Base-by-base conservation (phyloP, 2,797 vertebrate genomes). In the Cyclura pinguis region DNA sequence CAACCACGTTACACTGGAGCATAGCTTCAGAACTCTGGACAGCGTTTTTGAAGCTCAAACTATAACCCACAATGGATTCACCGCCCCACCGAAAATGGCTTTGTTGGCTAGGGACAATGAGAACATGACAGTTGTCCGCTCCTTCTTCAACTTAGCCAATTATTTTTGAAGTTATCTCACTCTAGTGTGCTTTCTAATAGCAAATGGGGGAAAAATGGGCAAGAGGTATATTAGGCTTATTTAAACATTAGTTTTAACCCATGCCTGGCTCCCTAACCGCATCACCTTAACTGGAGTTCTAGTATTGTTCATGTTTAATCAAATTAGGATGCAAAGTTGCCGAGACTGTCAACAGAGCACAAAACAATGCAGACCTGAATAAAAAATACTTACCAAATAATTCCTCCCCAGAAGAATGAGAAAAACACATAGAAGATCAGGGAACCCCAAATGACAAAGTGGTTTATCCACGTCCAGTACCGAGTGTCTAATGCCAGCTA, bases 401-500 rank as follows among this genome's bases (percentile, higher is more conserved):
- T 98, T 96, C 99, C 98, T 97, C 99, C 99, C 98, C 98, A 99
- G 97, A 99, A 99, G 96, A 99, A 99, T 35, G 99, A 99, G 97
- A 99, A 99, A 97, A 99, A 98, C 85, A 99, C 97, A 47, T 99
- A 99, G 97, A 99, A 99, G 91, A 98, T 98, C 96, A 99, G 96
- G 84, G 99, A 99, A 59, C 99, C 99, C 99, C 99, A 99, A 90
- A 99, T 99, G 84, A 99, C 99, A 96, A 99, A 99, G 96, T 99
- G 99, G 97, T 99, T 99, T 97, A 99, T 97, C 99, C 99, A 99
- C 0, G 99, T 99, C 99, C 99, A 99, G 96, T 98, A 99, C 5
- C 98, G 97, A 2, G 99, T 99, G 95, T 99, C 99, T 95, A 99
- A 95, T 0, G 99, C 99, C n/a, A 99, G 98, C 99, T 99, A 94